Evolutionary conservation across 2,797 vertebrate genomes (phyloP).

Genomic region (Emys orbicularis): DNA sequence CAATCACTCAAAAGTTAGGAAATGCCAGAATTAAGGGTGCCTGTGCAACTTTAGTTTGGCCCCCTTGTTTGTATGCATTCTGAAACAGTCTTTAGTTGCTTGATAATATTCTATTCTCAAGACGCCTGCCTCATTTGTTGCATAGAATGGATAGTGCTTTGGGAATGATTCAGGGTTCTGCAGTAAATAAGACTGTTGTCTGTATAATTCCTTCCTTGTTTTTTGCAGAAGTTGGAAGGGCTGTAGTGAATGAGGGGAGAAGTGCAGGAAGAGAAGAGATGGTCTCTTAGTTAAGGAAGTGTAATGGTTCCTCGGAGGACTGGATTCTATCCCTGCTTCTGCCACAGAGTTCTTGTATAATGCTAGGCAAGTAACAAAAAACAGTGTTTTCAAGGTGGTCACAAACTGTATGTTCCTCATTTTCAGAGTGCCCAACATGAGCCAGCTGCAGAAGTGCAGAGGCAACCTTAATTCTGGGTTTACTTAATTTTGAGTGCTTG

Average conservation of each 20-base stretch:
- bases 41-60: rapidly evolving
- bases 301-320: not conserved
- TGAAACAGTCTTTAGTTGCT: not conserved
- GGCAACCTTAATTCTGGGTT: not conserved
- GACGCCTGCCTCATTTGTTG: not conserved
- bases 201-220: not conserved
- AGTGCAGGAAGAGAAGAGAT: not conserved
- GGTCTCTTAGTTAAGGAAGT: not conserved
- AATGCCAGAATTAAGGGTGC: rapidly evolving
- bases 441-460: not conserved
- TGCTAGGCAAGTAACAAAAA: not conserved
- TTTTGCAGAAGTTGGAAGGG: not conserved
- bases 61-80: rapidly evolving
- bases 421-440: not conserved
- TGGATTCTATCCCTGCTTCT: not conserved
- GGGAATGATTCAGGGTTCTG: not conserved
- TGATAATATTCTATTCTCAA: not conserved
- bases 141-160: not conserved
- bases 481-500: not conserved
- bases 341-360: not conserved
- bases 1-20: rapidly evolving
- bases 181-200: not conserved
- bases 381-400: not conserved
- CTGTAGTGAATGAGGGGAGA: not conserved
- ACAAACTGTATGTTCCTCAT: not conserved